Percentiles rank a stretch among this genome's conserved stretches.
These are phyloP conservation scores for Litoditis marina DNA, from an alignment of 2,888 invertebrate genomes.

Conservation along the genomic window DNA sequence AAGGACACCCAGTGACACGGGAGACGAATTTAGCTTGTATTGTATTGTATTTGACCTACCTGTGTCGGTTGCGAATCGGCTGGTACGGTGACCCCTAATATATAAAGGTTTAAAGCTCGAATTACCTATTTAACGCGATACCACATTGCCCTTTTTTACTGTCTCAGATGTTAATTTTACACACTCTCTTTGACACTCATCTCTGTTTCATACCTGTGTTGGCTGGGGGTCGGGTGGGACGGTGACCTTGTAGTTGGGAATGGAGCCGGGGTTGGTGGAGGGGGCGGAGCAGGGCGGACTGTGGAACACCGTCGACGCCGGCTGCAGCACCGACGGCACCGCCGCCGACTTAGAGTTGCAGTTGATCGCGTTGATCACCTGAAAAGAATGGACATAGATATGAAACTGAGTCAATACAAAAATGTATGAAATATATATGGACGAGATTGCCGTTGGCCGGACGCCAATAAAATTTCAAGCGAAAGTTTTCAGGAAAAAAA, in stretches of 20 bases:
- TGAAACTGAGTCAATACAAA: not conserved
- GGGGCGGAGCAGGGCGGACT: slow-evolving; percentile 26
- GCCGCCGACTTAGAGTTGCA: slow-evolving; percentile 59
- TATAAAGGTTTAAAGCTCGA: no score
- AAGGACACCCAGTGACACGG: no score
- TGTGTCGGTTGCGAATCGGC: no score
- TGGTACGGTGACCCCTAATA: no score
- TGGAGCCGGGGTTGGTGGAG: slow-evolving; percentile 17
- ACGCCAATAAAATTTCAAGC: no score
- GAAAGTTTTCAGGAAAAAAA: no score
- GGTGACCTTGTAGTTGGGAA: slow-evolving; percentile 29
- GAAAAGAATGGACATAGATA: not conserved
- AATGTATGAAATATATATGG: not conserved
- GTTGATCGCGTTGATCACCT: slow-evolving; percentile 60
- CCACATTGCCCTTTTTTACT: no score
- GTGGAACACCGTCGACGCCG: slow-evolving; percentile 37
- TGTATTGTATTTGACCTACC: no score
- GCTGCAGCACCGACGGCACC: slow-evolving; percentile 56
- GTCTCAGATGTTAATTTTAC: no score
- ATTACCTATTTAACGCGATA: no score
- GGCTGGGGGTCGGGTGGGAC: slow-evolving; percentile 51
- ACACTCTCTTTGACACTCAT: not conserved
- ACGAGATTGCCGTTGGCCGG: no score
- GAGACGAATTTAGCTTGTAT: no score
- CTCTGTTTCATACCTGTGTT: slow-evolving; percentile 26